Evolutionary conservation across 2,113 vertebrate species (phyloP).

Genomic region (Leptobrachium leishanense): DNA sequence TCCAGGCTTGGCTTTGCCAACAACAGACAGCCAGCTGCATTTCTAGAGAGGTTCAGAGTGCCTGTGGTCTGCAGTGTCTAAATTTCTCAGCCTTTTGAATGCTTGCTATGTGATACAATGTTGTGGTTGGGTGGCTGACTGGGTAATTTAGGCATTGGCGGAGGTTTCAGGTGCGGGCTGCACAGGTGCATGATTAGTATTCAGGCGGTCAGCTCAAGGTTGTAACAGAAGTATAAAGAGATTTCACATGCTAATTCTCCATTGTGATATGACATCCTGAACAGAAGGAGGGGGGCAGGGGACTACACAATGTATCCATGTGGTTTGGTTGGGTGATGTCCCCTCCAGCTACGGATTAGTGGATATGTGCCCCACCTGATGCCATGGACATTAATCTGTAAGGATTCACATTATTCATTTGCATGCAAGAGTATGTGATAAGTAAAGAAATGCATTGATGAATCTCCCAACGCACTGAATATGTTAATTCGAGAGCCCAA

Average conservation of each 20-base stretch:
- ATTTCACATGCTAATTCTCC: slow-evolving; percentile 44
- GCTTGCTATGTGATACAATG: slow-evolving; percentile 27
- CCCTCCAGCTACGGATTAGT: slow-evolving; percentile 44
- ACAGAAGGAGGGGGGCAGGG: slow-evolving; percentile 28
- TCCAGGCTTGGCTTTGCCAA: not conserved
- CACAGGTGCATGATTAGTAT: slow-evolving; percentile 46
- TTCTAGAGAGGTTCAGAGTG: slow-evolving; percentile 11
- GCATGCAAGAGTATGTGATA: slow-evolving; percentile 39
- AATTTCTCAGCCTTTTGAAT: not conserved
- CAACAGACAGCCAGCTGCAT: not conserved
- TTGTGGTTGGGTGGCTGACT: slow-evolving; percentile 24
- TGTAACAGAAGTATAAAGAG: slow-evolving; percentile 40
- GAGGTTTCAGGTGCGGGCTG: slow-evolving; percentile 43
- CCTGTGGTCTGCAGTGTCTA: slow-evolving; percentile 3
- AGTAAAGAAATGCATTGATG: slow-evolving; percentile 36
- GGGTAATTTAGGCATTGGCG: not conserved
- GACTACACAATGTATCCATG: slow-evolving; percentile 26
- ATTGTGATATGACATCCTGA: slow-evolving; percentile 39
- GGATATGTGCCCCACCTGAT: slow-evolving; percentile 41
- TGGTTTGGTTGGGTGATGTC: slow-evolving; percentile 38
- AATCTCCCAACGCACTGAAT: not conserved
- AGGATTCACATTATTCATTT: slow-evolving; percentile 38
- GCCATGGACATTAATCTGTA: slow-evolving; percentile 35
- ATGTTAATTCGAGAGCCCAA: slow-evolving; percentile 29
- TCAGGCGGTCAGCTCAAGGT: slow-evolving; percentile 24